Conservation (phyloP, 1,140 invertebrate species). For the Pogonomyrmex californicus region DNA sequence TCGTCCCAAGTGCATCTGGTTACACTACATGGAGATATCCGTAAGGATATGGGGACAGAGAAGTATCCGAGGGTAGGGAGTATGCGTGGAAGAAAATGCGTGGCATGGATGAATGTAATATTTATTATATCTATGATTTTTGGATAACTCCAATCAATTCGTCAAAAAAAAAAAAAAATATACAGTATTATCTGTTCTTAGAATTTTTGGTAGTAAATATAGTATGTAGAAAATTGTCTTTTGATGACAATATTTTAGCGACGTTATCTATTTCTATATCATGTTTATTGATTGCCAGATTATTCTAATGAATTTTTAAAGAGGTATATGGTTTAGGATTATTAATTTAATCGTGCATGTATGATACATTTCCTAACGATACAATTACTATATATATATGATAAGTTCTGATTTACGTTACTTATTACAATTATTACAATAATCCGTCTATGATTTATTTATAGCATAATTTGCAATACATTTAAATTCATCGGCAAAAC, state of each 20-base stretch:
- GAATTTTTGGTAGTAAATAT: neutral
- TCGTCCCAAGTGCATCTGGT: conserved; percentile 69
- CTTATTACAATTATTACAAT: neutral
- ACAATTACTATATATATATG: neutral
- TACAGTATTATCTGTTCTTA: neutral
- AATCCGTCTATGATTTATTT: neutral
- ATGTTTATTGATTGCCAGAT: neutral
- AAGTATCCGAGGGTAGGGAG: neutral
- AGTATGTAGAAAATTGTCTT: neutral
- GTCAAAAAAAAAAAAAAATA: neutral
- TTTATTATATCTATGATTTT: neutral
- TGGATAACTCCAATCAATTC: neutral
- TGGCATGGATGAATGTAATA: neutral
- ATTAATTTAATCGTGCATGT: neutral
- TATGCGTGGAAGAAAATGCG: neutral
- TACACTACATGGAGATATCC: conserved; percentile 54
- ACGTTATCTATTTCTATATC: neutral
- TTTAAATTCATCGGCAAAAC: neutral
- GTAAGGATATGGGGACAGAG: conserved; percentile 5
- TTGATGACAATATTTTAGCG: neutral
- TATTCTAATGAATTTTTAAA: neutral
- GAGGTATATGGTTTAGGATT: neutral
- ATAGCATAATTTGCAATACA: neutral
- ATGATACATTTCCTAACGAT: neutral
- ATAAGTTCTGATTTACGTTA: neutral